Evolutionary conservation across 2,888 invertebrate species (phyloP).

Genomic region (Terebella lapidaria): DNA sequence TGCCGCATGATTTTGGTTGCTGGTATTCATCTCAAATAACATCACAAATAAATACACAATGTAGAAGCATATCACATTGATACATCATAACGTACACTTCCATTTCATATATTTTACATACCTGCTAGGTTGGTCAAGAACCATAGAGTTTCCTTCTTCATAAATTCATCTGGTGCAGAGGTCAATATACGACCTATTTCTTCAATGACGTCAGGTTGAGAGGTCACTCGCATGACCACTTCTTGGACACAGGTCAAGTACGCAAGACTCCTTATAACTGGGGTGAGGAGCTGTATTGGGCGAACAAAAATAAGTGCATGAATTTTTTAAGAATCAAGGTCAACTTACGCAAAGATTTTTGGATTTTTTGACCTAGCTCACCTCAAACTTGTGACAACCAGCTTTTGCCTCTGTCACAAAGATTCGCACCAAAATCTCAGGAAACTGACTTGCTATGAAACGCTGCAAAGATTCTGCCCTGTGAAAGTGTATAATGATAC

Average conservation of each 20-base stretch:
- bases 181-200: background rate
- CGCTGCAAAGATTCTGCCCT: background rate
- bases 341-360: too few relatives aligned
- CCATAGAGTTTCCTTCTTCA: background rate
- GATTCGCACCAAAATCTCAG: background rate
- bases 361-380: too few relatives aligned
- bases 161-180: background rate
- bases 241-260: background rate
- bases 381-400: background rate
- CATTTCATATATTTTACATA: too few relatives aligned
- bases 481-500: too few relatives aligned
- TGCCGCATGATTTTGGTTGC: too few relatives aligned
- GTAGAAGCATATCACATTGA: too few relatives aligned
- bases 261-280: background rate
- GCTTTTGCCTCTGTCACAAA: background rate
- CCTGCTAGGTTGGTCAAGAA: background rate
- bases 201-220: background rate
- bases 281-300: background rate
- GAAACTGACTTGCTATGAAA: background rate
- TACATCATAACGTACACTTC: too few relatives aligned
- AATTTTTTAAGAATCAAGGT: background rate
- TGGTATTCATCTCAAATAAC: too few relatives aligned
- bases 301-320: too few relatives aligned
- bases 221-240: background rate
- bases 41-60: too few relatives aligned